phyloP scores from a whole-genome alignment of 2,888 invertebrate genomes.

The Eupithecia dodoneata region DNA sequence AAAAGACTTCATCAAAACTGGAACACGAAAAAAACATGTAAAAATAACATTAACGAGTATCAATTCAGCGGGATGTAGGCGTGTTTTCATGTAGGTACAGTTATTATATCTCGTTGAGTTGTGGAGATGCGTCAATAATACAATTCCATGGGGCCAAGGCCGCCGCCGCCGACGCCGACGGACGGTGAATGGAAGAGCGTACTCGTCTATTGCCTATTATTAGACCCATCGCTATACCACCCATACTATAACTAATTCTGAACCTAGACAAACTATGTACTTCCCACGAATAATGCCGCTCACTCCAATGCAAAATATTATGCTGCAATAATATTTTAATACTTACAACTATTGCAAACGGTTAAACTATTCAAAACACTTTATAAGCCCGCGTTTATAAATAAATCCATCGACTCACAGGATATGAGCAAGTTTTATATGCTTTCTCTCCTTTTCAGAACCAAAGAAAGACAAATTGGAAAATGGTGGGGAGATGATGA shows the following conservation, averaged over 20 bases:
- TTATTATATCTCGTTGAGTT: conserved; percentile 46
- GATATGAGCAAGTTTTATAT: conserved; percentile 14
- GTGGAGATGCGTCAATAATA: conserved; percentile 65
- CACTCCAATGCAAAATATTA: conserved; percentile 10
- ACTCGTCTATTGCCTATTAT: conserved; percentile 68
- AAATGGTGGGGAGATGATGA: conserved; percentile 82
- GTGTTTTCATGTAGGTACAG: conserved; percentile 42
- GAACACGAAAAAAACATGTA: conserved; percentile 33
- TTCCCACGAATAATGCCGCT: background rate
- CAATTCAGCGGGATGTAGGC: conserved; percentile 41
- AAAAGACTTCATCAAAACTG: conserved; percentile 30
- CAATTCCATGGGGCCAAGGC: conserved; percentile 71
- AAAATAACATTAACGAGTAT: conserved; percentile 43
- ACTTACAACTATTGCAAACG: conserved; percentile 11
- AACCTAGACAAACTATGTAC: conserved; percentile 19
- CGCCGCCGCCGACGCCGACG: conserved; percentile 60
- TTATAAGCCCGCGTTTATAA: background rate
- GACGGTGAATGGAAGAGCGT: conserved; percentile 75
- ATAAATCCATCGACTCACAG: background rate
- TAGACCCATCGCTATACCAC: conserved; percentile 62
- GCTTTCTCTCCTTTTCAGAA: conserved; percentile 86
- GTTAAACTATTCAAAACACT: conserved; percentile 16
- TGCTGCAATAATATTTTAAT: conserved; percentile 15
- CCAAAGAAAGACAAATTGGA: conserved; percentile 97
- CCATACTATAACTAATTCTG: conserved; percentile 40